Percentiles rank a stretch among this genome's conserved stretches.
These are phyloP conservation scores for Hypomesus transpacificus DNA, from an alignment of 2,113 vertebrate species.

Conservation along the genomic window DNA sequence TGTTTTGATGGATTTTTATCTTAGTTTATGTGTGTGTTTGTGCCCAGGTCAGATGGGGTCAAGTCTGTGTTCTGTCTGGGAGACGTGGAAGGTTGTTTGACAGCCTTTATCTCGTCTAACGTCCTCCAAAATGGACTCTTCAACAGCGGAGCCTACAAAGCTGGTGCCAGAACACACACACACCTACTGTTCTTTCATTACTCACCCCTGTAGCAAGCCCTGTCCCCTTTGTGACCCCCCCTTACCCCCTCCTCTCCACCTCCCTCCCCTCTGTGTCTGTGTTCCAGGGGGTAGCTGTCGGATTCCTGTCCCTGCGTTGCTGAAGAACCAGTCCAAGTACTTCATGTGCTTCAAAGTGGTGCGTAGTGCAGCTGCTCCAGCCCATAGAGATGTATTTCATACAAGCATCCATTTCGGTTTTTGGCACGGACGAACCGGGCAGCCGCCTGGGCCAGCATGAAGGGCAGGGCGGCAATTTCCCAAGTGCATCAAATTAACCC, in stretches of 20 bases:
- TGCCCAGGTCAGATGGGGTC: constrained; percentile 55
- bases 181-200: background rate
- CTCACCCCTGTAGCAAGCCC: background rate
- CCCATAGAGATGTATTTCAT: too few species aligned
- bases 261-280: background rate
- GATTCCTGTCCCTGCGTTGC: constrained; percentile 27
- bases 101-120: constrained; percentile 50
- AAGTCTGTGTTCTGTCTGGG: constrained; percentile 61
- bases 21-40: background rate
- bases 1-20: background rate
- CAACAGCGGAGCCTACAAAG: constrained; percentile 30
- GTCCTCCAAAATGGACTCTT: constrained; percentile 57
- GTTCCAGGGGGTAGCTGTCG: constrained; percentile 24
- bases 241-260: background rate
- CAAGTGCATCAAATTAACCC: too few species aligned
- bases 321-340: constrained; percentile 24
- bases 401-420: too few species aligned
- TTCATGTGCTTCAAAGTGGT: constrained; percentile 41
- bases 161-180: constrained; percentile 6
- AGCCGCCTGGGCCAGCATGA: too few species aligned
- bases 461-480: too few species aligned
- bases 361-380: constrained; percentile 3
- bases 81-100: constrained; percentile 56
- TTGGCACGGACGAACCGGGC: too few species aligned
- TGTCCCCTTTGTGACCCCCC: background rate